Evolutionary conservation across 2,797 vertebrate genomes (phyloP).

Genomic region (Pantherophis vulpinus): DNA sequence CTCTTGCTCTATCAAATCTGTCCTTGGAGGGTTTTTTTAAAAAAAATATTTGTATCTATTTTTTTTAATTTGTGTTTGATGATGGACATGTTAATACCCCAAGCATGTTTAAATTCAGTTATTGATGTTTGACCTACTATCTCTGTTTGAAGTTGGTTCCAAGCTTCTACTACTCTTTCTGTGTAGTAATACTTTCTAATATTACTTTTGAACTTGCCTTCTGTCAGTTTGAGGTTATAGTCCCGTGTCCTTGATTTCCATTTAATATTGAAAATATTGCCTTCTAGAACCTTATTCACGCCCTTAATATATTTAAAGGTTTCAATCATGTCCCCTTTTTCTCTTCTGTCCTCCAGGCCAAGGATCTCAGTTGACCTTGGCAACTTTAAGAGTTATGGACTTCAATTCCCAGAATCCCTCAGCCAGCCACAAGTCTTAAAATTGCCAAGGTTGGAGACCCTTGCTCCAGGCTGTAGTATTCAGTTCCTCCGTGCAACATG

Average conservation of each 20-base stretch:
- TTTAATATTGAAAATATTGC: background rate
- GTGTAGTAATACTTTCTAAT: background rate
- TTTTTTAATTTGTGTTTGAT: background rate
- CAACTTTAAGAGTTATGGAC: background rate
- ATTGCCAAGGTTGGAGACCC: background rate
- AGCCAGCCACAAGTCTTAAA: background rate
- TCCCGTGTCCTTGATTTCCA: background rate
- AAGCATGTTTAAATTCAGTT: background rate
- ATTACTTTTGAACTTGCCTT: background rate
- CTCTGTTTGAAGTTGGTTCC: background rate
- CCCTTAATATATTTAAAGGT: background rate
- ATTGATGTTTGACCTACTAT: background rate
- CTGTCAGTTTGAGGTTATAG: background rate
- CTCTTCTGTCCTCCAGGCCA: background rate
- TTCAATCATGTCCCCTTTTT: background rate
- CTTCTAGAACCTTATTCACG: background rate
- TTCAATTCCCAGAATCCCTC: background rate
- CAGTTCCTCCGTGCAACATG: background rate
- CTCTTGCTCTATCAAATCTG: background rate
- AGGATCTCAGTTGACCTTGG: background rate
- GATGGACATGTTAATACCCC: background rate
- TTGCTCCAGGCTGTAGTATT: background rate
- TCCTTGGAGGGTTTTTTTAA: background rate
- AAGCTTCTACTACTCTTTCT: background rate
- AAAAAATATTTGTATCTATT: background rate